Conservation (phyloP, 2,113 vertebrate species). For the Ptilonorhynchus violaceus region DNA sequence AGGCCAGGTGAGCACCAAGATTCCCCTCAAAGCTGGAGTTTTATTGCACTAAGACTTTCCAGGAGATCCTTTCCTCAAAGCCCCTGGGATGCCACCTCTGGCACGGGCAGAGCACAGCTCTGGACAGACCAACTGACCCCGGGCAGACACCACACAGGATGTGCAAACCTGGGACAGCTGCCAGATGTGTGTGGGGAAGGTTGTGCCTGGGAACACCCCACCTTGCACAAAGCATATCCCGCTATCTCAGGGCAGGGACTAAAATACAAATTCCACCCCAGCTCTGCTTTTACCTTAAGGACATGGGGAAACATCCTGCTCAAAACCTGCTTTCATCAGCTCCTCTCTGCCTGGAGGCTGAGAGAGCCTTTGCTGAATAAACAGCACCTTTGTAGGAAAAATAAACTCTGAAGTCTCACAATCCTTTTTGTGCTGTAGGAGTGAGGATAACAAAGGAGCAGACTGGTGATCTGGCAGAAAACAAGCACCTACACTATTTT, state of each 20-base stretch:
- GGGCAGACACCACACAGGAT: neutral
- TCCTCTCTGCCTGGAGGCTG: neutral
- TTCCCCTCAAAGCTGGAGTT: neutral
- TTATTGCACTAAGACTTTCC: neutral
- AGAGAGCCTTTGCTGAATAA: constrained; percentile 21
- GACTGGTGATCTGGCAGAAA: constrained; percentile 8
- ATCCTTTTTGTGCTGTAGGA: neutral
- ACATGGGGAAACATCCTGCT: neutral
- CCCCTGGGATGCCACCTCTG: neutral
- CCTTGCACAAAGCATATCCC: neutral
- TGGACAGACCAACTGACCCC: neutral
- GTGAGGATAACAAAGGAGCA: neutral
- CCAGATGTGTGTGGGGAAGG: neutral
- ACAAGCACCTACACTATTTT: neutral
- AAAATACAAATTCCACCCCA: neutral
- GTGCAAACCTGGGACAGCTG: neutral
- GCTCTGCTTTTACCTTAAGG: neutral
- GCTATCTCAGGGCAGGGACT: neutral
- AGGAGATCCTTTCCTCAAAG: neutral
- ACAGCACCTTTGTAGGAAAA: constrained; percentile 1
- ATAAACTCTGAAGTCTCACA: neutral
- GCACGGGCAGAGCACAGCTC: neutral
- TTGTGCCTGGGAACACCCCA: neutral
- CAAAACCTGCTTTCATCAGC: neutral
- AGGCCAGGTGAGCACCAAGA: neutral